Evolutionary conservation across 2,113 vertebrate genomes (phyloP).

Genomic region (Cricetomys ansorgei): DNA sequence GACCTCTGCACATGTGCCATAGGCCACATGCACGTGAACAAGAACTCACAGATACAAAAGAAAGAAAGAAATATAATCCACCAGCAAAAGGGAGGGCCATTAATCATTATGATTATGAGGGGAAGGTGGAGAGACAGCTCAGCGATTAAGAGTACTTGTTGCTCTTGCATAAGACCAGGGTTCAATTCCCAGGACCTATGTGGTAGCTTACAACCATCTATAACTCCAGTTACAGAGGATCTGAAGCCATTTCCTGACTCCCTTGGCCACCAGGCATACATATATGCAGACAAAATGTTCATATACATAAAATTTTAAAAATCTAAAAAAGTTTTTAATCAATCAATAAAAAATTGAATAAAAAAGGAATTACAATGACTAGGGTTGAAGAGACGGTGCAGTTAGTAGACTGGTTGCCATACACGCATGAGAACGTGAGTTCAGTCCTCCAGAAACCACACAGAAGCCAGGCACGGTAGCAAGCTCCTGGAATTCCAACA

Average conservation of each 20-base stretch:
- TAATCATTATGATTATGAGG: background rate
- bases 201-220: background rate
- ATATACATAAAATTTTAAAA: background rate
- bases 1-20: background rate
- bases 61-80: background rate
- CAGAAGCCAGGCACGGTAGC: background rate
- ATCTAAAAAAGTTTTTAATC: background rate
- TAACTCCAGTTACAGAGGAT: background rate
- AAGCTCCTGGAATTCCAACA: background rate
- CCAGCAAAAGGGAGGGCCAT: background rate
- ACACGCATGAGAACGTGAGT: no score
- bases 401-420: background rate
- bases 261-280: background rate
- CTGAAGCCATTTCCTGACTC: background rate
- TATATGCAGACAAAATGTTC: background rate
- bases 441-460: background rate
- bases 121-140: background rate
- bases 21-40: background rate
- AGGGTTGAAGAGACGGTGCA: background rate
- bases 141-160: background rate
- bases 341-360: background rate
- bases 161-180: background rate
- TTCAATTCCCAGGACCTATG: background rate
- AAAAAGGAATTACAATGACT: background rate
- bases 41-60: background rate